Evolutionary conservation across 1,140 invertebrate genomes (phyloP), one percentile per base, ranked within the genome.

Genomic region (Chionoecetes opilio): DNA sequence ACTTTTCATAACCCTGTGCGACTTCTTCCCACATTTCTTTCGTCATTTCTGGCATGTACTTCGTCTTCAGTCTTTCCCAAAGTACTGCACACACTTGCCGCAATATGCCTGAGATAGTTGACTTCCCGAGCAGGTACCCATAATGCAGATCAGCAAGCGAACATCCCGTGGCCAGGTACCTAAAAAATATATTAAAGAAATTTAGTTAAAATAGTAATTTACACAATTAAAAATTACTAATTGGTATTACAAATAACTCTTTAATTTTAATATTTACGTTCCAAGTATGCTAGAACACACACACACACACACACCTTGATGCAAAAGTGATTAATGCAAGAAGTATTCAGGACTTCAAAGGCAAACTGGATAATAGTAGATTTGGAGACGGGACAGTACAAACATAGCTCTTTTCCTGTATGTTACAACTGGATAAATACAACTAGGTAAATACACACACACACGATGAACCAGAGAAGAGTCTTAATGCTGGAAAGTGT

Each of bases 111-210:
- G 75, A 92, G 5, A 95, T 95, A 1, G 94, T 95, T 53, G 94
- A 85, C 46, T 92, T 87, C 41, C 94, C 94, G 75, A 95, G 29
- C 17, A 5, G 91, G 29, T 41, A 95, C 11, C 84, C 87, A 93
- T 95, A 94, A 93, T 95, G 92, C 82, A 95, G n/a, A 37, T 95
- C 95, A 32, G 85, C 82, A 89, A 95, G 86, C 0, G 95, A 93
- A 89, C 87, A 93, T 31, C 95, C 95, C 41, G 53, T 93, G 86
- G 95, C 87, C 92, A 94, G 29, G 92, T 95, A 94, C 92, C 95
- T 95, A 92, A 41, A 94, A 82, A 29, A 46, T n/a, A 95, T 8
- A 38, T 6, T 82, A 92, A 14, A 38, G 11, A 11, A 34, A 86
- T 53, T 53, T 38, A n/a, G n/a, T n/a, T n/a, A n/a, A n/a, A n/a